These are phyloP conservation scores for Agonopterix subpropinquella DNA, from an alignment of 2,888 invertebrate species.

Conservation along the genomic window DNA sequence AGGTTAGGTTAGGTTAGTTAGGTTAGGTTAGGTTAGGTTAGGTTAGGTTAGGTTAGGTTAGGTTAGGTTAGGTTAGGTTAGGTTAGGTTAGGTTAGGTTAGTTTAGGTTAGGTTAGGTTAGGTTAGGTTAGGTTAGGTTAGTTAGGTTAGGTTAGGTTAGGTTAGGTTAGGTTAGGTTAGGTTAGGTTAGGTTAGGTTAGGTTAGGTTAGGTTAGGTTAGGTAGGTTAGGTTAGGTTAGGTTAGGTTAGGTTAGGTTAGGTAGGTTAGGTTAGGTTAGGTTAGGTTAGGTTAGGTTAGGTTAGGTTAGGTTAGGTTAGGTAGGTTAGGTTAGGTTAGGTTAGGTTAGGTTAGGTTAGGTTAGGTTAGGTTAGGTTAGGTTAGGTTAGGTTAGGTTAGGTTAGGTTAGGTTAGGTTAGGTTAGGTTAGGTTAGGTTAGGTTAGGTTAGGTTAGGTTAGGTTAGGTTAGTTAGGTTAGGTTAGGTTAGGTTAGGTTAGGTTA, in stretches of 20 bases:
- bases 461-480: constrained; percentile 18
- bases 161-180: constrained; percentile 11
- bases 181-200: constrained; percentile 13
- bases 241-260: constrained; percentile 6
- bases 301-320: constrained; percentile 11
- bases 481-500: constrained; percentile 14
- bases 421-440: constrained; percentile 17
- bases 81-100: constrained; percentile 13
- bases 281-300: constrained; percentile 11
- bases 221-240: constrained; percentile 5
- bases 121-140: constrained; percentile 8
- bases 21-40: constrained; percentile 12
- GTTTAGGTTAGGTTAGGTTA: constrained; percentile 14
- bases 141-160: constrained; percentile 15
- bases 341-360: constrained; percentile 15
- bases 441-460: constrained; percentile 18
- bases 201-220: constrained; percentile 11
- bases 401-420: constrained; percentile 13
- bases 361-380: constrained; percentile 14
- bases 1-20: constrained; percentile 14
- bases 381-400: constrained; percentile 22
- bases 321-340: constrained; percentile 13
- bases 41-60: constrained; percentile 14
- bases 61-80: constrained; percentile 14
- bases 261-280: constrained; percentile 8